A percentile compares a stretch with the other conserved stretches of the same genome.
These are phyloP conservation scores for Oryzias dopingdopingensis DNA, from an alignment of 2,797 vertebrate genomes.

Conservation along the genomic window DNA sequence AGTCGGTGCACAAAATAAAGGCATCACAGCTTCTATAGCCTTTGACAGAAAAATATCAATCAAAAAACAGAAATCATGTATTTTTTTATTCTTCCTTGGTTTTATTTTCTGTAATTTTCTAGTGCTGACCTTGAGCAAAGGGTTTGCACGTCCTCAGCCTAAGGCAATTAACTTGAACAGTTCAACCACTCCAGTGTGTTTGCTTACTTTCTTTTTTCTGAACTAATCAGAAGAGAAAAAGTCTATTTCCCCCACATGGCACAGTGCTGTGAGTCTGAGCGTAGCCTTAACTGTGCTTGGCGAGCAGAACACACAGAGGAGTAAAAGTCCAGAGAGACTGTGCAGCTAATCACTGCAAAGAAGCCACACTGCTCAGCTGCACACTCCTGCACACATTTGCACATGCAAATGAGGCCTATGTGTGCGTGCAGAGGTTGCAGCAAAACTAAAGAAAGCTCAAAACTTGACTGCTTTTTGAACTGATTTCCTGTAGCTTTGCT, in stretches of 20 bases:
- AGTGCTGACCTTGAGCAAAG: slow-evolving; percentile 46
- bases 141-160: slow-evolving; percentile 36
- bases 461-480: no score
- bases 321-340: slow-evolving; percentile 55
- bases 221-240: slow-evolving; percentile 62
- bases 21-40: background rate
- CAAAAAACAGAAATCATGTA: background rate
- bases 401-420: slow-evolving; percentile 32
- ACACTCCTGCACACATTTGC: slow-evolving; percentile 39
- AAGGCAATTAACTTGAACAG: slow-evolving; percentile 47
- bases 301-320: slow-evolving; percentile 64
- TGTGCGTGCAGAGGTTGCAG: slow-evolving; percentile 9
- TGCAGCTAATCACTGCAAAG: slow-evolving; percentile 62
- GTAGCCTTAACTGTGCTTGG: slow-evolving; percentile 58
- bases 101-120: slow-evolving; percentile 22
- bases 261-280: slow-evolving; percentile 50
- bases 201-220: slow-evolving; percentile 44
- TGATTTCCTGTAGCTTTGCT: slow-evolving; percentile 46
- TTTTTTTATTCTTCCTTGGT: slow-evolving; percentile 3
- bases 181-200: slow-evolving; percentile 18
- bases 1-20: no score
- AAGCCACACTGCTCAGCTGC: slow-evolving; percentile 55
- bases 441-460: slow-evolving; percentile 14
- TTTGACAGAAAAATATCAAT: background rate
- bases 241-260: slow-evolving; percentile 30